phyloP scores from a whole-genome alignment of 92 coral and sea anemone species.

The Diadumene lineata region DNA sequence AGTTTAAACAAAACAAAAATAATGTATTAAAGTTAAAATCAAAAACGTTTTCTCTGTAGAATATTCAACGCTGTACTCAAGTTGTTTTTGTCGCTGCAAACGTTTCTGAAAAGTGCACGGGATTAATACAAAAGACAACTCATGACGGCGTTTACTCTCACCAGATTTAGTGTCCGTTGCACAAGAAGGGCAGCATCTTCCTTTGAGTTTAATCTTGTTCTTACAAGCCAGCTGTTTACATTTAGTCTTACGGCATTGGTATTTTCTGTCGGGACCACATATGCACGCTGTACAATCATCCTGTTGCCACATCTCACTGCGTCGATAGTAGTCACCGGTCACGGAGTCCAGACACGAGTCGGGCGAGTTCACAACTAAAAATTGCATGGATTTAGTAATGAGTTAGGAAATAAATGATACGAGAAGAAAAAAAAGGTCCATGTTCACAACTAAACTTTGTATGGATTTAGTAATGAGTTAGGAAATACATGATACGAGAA shows the following conservation, averaged over 20 bases:
- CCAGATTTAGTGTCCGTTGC: slow-evolving; percentile 64
- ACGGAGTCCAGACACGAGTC: slow-evolving; percentile 86
- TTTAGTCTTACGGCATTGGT: slow-evolving; percentile 67
- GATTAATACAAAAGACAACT: not conserved
- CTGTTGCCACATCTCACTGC: slow-evolving; percentile 92
- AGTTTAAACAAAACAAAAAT: no score
- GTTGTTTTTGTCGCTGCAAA: no score
- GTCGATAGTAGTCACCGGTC: slow-evolving; percentile 76
- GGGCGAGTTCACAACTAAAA: slow-evolving; percentile 51
- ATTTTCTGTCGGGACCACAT: slow-evolving; percentile 68
- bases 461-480: not conserved
- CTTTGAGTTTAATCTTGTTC: slow-evolving; percentile 63
- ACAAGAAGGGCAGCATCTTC: slow-evolving; percentile 89
- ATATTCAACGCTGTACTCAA: no score
- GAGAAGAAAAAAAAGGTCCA: not conserved
- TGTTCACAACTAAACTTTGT: slow-evolving; percentile 37
- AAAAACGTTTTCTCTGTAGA: no score
- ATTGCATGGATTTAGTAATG: not conserved
- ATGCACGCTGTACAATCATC: slow-evolving; percentile 92
- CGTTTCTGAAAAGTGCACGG: no score
- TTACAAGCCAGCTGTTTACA: slow-evolving; percentile 64
- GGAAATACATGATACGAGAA: not conserved
- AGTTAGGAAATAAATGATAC: not conserved
- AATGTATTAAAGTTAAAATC: no score
- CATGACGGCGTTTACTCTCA: not conserved